These are phyloP conservation scores for Saccostrea echinata DNA, from an alignment of 1,140 invertebrate genomes.

Conservation along the genomic window DNA sequence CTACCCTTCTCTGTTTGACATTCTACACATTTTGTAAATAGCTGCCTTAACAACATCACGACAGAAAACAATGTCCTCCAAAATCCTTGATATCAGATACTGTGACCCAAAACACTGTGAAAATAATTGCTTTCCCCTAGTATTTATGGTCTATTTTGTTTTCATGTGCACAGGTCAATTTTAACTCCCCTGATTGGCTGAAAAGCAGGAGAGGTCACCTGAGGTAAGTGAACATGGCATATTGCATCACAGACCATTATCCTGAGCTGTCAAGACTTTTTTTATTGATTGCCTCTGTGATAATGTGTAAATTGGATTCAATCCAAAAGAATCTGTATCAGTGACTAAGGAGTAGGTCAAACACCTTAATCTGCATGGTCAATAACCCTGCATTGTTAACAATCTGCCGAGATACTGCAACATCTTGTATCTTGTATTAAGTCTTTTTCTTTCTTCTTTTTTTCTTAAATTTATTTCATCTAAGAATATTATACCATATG, in stretches of 20 bases:
- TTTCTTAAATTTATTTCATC: no score
- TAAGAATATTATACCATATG: no score
- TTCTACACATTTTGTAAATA: constrained; percentile 12
- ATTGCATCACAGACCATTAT: constrained; percentile 7
- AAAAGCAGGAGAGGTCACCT: constrained; percentile 2
- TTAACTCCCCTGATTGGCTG: background rate
- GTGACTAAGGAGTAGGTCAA: background rate
- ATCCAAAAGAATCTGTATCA: background rate
- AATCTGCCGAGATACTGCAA: background rate
- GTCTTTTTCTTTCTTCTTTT: no score
- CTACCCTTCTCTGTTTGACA: background rate
- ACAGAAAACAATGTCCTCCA: background rate
- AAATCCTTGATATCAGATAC: constrained; percentile 7
- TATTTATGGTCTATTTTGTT: constrained; percentile 7
- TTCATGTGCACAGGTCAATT: background rate
- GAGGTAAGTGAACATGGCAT: background rate
- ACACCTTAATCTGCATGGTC: background rate
- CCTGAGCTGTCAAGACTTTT: background rate
- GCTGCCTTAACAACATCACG: constrained; percentile 12
- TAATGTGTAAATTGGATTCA: background rate
- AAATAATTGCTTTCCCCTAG: background rate
- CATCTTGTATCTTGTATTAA: no score
- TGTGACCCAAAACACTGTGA: background rate
- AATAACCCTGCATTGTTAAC: background rate
- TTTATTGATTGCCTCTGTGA: background rate